These are phyloP conservation scores for Oncorhynchus tshawytscha DNA, from an alignment of 2,113 vertebrate species.

Conservation along the genomic window DNA sequence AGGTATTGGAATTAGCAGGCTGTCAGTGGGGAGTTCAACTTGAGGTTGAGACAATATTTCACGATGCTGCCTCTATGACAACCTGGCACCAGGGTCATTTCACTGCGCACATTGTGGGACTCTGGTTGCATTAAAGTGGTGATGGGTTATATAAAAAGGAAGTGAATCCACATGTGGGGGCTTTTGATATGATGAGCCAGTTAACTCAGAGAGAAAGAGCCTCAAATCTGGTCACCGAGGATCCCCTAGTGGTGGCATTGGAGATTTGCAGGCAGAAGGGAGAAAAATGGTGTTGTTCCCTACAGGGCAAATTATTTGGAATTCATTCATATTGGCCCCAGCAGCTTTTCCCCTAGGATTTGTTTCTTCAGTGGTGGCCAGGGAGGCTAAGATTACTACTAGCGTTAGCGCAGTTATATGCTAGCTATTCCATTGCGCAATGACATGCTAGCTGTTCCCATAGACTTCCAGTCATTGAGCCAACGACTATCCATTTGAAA, in stretches of 20 bases:
- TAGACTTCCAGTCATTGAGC: too few species aligned
- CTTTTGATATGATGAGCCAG: constrained; percentile 39
- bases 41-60: constrained; percentile 32
- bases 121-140: constrained; percentile 67
- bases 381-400: too few species aligned
- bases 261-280: constrained; percentile 6
- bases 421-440: too few species aligned
- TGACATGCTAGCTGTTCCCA: too few species aligned
- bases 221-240: constrained; percentile 28
- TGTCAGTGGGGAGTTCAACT: constrained; percentile 20
- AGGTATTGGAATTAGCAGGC: constrained; percentile 14
- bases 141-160: constrained; percentile 71
- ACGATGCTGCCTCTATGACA: constrained; percentile 30
- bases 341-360: too few species aligned
- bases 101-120: constrained; percentile 57
- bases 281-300: background rate
- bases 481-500: too few species aligned
- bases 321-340: too few species aligned
- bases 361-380: too few species aligned
- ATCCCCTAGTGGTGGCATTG: constrained; percentile 39
- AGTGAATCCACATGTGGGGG: constrained; percentile 63
- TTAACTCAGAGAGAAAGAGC: background rate
- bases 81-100: constrained; percentile 39
- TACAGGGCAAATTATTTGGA: too few species aligned
- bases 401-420: too few species aligned